phyloP scores from a whole-genome alignment of 2,888 invertebrate species.

The Teleiodes luculella region DNA sequence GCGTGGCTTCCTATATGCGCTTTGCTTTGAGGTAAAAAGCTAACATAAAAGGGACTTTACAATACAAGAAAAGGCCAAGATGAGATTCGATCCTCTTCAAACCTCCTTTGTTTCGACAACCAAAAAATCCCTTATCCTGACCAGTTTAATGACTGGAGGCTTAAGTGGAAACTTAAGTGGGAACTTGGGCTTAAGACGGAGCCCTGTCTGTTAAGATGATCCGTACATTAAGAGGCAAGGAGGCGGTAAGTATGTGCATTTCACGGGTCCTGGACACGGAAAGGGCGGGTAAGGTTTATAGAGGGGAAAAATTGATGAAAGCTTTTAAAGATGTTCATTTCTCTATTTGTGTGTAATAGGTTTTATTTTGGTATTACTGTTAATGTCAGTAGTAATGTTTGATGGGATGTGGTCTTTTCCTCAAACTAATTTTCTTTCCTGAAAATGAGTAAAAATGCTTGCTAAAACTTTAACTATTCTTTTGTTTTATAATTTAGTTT shows the following conservation, averaged over 20 bases:
- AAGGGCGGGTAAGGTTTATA: constrained; percentile 34
- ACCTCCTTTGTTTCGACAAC: constrained; percentile 2
- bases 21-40: too few relatives aligned
- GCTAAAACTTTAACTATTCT: too few relatives aligned
- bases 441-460: too few relatives aligned
- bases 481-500: too few relatives aligned
- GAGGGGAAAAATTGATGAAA: constrained; percentile 16
- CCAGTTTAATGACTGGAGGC: constrained; percentile 8
- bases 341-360: background rate
- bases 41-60: too few relatives aligned
- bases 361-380: constrained; percentile 2
- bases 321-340: constrained; percentile 2
- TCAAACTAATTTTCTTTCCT: too few relatives aligned
- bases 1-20: too few relatives aligned
- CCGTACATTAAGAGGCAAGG: constrained; percentile 22
- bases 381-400: too few relatives aligned
- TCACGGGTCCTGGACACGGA: constrained; percentile 42
- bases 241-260: constrained; percentile 40
- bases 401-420: too few relatives aligned
- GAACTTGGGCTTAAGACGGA: constrained; percentile 12
- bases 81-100: background rate
- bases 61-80: background rate
- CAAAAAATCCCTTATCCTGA: constrained; percentile 5
- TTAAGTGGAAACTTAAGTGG: constrained; percentile 1
- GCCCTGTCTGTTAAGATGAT: constrained; percentile 22